Conservation (phyloP, 2,888 invertebrate genomes). For the Suillia variegata region DNA sequence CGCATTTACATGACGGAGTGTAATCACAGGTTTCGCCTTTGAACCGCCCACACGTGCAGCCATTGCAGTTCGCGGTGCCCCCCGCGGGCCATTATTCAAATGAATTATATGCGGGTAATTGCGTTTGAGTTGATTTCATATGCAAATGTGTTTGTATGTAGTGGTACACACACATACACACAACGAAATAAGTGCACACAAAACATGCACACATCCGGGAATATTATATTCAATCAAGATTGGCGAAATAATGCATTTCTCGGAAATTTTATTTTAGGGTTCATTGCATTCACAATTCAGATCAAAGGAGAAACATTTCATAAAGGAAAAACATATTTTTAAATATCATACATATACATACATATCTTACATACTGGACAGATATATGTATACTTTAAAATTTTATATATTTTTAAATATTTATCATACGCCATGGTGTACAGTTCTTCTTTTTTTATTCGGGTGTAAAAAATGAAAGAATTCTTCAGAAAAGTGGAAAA, state of each 20-base stretch:
- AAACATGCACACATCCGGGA: conserved; percentile 33
- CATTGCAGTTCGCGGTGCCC: background rate
- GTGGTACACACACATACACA: conserved; percentile 10
- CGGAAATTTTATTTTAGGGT: conserved; percentile 23
- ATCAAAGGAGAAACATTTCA: conserved; percentile 19
- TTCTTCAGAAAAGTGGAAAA: too few species aligned
- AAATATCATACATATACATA: too few species aligned
- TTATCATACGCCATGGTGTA: too few species aligned
- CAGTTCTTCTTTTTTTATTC: too few species aligned
- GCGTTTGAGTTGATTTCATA: conserved; percentile 32
- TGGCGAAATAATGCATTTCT: conserved; percentile 33
- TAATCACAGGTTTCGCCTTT: too few species aligned
- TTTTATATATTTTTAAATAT: too few species aligned
- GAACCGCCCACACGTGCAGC: conserved; percentile 16
- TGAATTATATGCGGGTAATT: conserved; percentile 32
- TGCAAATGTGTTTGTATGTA: conserved; percentile 15
- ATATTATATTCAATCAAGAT: conserved; percentile 35
- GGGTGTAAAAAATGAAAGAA: too few species aligned
- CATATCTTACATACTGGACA: too few species aligned
- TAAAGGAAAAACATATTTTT: too few species aligned
- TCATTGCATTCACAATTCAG: conserved; percentile 28
- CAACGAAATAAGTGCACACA: conserved; percentile 5
- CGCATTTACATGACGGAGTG: too few species aligned
- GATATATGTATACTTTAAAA: too few species aligned
- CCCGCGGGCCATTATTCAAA: conserved; percentile 32